Conservation (phyloP, 2,888 invertebrate species). For the Aleiodes leptofemur region DNA sequence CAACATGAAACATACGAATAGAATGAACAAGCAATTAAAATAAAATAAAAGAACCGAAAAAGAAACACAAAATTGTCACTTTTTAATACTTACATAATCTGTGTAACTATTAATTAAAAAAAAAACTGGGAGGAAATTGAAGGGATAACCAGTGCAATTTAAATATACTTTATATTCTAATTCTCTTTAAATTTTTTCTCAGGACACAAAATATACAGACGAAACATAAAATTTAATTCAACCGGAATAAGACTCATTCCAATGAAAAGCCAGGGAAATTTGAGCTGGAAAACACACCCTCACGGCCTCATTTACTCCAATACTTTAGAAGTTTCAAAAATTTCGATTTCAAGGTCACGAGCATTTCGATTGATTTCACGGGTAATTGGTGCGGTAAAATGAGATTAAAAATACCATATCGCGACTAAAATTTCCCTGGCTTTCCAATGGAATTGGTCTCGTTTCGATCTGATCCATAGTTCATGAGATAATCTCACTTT, state of each 20-base stretch:
- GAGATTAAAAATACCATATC: not conserved
- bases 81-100: slow-evolving; percentile 34
- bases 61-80: slow-evolving; percentile 21
- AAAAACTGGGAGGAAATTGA: slow-evolving; percentile 1
- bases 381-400: not conserved
- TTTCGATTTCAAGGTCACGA: slow-evolving; percentile 14
- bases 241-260: slow-evolving; percentile 6
- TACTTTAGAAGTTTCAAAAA: not conserved
- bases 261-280: slow-evolving; percentile 24
- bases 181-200: not conserved
- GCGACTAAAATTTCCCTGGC: not conserved
- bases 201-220: slow-evolving; percentile 16
- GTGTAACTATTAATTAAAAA: slow-evolving; percentile 11
- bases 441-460: slow-evolving; percentile 5
- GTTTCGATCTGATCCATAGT: not conserved
- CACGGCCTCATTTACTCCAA: not conserved
- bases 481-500: not conserved
- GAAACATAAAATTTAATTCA: slow-evolving; percentile 21
- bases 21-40: slow-evolving; percentile 1
- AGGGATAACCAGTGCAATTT: slow-evolving; percentile 29
- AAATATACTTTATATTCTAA: slow-evolving; percentile 31
- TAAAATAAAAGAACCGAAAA: slow-evolving; percentile 1
- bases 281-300: slow-evolving; percentile 12
- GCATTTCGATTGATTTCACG: not conserved
- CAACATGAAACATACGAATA: not conserved